phyloP scores from a whole-genome alignment of 1,140 invertebrate genomes.

The Drosophila asahinai region DNA sequence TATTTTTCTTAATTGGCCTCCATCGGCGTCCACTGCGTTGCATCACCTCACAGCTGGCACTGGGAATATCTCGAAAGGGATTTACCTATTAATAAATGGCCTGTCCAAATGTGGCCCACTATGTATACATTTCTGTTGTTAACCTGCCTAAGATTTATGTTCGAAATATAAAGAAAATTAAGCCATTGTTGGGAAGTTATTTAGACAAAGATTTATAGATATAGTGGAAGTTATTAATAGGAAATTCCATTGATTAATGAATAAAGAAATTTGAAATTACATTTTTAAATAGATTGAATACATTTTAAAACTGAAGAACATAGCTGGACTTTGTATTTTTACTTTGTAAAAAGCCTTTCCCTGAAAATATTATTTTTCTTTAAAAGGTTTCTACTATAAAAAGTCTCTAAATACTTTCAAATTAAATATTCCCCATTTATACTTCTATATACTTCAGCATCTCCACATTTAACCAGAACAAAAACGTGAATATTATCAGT shows the following conservation, averaged over 20 bases:
- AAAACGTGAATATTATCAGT: background rate
- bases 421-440: too few species aligned
- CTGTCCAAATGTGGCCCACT: constrained; percentile 12
- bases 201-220: background rate
- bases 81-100: constrained; percentile 15
- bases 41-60: constrained; percentile 12
- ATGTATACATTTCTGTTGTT: constrained; percentile 12
- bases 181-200: constrained; percentile 8
- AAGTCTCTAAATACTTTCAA: background rate
- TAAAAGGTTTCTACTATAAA: too few species aligned
- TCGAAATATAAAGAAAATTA: background rate
- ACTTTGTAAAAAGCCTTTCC: background rate
- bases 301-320: background rate
- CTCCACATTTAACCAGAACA: background rate
- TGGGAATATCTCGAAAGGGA: constrained; percentile 19
- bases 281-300: background rate
- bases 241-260: background rate
- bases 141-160: constrained; percentile 6
- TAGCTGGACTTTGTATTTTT: background rate
- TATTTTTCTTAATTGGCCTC: constrained; percentile 47
- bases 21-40: constrained; percentile 13
- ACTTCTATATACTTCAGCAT: background rate
- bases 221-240: background rate
- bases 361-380: too few species aligned
- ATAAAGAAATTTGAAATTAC: background rate